phyloP scores from a whole-genome alignment of 1,140 invertebrate genomes.

The Bombus ignitus region DNA sequence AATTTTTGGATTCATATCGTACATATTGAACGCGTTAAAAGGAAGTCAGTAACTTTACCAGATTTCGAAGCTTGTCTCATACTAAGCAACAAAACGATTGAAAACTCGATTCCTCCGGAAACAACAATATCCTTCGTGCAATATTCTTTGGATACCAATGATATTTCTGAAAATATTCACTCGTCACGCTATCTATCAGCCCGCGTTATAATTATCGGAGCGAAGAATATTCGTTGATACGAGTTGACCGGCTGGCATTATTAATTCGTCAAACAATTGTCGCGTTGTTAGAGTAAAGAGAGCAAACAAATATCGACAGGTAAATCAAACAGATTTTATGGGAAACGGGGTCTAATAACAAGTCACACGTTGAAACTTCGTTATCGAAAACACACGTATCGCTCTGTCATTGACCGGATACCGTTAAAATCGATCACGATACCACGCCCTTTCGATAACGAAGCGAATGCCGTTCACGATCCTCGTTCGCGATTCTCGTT shows the following conservation, averaged over 20 bases:
- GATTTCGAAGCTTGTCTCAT: too few relatives aligned
- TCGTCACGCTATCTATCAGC: not conserved
- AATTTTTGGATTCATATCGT: too few relatives aligned
- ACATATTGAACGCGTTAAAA: too few relatives aligned
- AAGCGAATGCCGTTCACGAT: constrained; percentile 45
- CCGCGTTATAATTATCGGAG: not conserved
- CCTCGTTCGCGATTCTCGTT: constrained; percentile 29
- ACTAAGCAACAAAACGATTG: too few relatives aligned
- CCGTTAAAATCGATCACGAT: constrained; percentile 49
- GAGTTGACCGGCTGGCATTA: too few relatives aligned
- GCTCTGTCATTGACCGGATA: constrained; percentile 36
- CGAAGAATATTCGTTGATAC: not conserved
- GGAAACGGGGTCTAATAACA: constrained; percentile 1
- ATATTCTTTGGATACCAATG: too few relatives aligned
- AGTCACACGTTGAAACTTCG: constrained; percentile 9
- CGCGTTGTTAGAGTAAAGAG: not conserved
- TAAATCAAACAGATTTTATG: constrained; percentile 34
- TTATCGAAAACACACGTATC: constrained; percentile 44
- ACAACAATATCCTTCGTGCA: too few relatives aligned
- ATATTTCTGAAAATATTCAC: not conserved
- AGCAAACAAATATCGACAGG: not conserved
- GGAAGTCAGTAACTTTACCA: too few relatives aligned
- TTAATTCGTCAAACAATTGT: not conserved
- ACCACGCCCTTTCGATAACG: constrained; percentile 54
- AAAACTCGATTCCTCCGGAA: too few relatives aligned